A percentile compares a stretch with the other conserved stretches of the same genome.
These are phyloP conservation scores for Melieria omissa DNA, from an alignment of 2,888 invertebrate species.

Conservation along the genomic window DNA sequence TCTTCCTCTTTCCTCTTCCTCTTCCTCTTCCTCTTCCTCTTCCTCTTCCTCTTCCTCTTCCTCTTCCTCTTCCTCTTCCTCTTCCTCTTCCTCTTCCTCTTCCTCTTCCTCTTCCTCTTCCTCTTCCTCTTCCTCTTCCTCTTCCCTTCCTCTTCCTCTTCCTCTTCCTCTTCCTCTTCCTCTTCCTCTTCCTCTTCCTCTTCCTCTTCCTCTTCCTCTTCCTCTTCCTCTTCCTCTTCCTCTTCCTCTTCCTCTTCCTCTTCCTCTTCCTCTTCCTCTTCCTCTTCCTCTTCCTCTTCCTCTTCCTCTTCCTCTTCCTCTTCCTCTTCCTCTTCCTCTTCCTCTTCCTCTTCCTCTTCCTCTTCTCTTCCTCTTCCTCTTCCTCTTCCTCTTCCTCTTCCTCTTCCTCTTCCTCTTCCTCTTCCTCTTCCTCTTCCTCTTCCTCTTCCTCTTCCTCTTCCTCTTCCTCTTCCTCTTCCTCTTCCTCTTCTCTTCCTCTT, in stretches of 20 bases:
- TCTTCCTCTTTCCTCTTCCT: not conserved
- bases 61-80: not conserved
- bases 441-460: not conserved
- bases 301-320: not conserved
- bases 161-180: not conserved
- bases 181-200: not conserved
- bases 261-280: not conserved
- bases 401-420: not conserved
- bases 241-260: not conserved
- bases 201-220: not conserved
- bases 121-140: not conserved
- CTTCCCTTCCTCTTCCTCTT: not conserved
- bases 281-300: not conserved
- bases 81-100: not conserved
- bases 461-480: not conserved
- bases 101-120: not conserved
- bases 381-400: not conserved
- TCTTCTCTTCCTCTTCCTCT: not conserved
- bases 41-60: not conserved
- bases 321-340: not conserved
- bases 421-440: not conserved
- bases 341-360: not conserved
- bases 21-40: not conserved
- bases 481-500: not conserved
- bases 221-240: not conserved